Conservation (phyloP, 2,113 vertebrate species). For the Dendrocopos noguchii region DNA sequence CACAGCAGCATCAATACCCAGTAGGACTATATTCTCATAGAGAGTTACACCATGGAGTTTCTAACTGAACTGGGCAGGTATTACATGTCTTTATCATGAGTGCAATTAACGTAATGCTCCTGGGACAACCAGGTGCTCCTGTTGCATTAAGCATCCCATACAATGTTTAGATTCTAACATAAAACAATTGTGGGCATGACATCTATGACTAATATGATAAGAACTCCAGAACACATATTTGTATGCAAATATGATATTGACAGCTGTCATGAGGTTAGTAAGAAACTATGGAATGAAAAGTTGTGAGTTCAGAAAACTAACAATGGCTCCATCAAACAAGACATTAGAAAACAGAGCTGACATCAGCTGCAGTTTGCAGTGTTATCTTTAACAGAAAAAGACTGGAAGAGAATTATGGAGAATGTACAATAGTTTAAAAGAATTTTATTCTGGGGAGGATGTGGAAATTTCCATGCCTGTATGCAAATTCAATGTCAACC, state of each 20-base stretch:
- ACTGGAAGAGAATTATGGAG: background rate
- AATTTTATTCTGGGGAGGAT: background rate
- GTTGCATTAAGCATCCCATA: background rate
- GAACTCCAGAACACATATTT: background rate
- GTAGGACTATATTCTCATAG: slow-evolving; percentile 1
- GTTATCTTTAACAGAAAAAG: background rate
- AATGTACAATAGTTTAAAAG: background rate
- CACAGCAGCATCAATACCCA: background rate
- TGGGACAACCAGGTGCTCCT: background rate
- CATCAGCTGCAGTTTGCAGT: background rate
- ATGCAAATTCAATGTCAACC: background rate
- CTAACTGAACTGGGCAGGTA: slow-evolving; percentile 15
- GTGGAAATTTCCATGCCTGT: background rate
- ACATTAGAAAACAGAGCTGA: background rate
- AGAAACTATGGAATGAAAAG: background rate
- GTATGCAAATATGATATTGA: background rate
- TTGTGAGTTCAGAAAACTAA: background rate
- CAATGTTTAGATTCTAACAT: background rate
- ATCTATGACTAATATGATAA: background rate
- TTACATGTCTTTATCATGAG: background rate
- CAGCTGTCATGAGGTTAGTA: background rate
- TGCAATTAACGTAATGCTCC: background rate
- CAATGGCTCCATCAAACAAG: background rate
- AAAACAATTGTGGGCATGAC: background rate
- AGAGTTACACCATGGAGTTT: slow-evolving; percentile 35